Percentiles rank a stretch among this genome's conserved stretches.
These are phyloP conservation scores for Heliocidaris erythrogramma DNA, from an alignment of 35 echinoderm and acorn worm species.

Conservation along the genomic window DNA sequence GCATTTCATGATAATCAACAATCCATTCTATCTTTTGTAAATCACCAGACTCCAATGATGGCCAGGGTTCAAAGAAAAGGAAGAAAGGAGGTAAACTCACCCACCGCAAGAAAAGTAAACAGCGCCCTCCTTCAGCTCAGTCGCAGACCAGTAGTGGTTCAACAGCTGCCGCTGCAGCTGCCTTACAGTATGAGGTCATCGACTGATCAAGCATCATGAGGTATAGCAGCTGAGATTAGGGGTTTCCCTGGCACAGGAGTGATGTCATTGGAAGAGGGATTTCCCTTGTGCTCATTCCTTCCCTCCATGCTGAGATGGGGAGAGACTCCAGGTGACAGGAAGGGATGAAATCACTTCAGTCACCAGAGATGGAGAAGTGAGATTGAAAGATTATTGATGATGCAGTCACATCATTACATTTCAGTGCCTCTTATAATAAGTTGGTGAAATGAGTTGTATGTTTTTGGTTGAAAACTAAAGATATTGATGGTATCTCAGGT, in stretches of 20 bases:
- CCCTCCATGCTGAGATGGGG: neutral
- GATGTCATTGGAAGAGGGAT: neutral
- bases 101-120: conserved; percentile 71
- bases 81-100: conserved; percentile 71
- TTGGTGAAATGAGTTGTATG: neutral
- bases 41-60: conserved; percentile 63
- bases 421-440: neutral
- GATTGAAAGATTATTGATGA: neutral
- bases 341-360: neutral
- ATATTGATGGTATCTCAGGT: neutral
- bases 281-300: neutral
- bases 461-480: neutral
- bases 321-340: neutral
- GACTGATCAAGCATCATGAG: conserved; percentile 35
- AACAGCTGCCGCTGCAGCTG: conserved; percentile 29
- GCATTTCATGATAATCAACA: too few species aligned
- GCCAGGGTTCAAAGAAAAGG: conserved; percentile 63
- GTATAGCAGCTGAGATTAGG: neutral
- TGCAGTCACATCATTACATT: neutral
- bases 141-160: conserved; percentile 25
- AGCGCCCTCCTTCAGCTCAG: conserved; percentile 30
- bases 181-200: conserved; percentile 56
- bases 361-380: neutral
- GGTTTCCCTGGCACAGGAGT: neutral
- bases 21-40: neutral